Evolutionary conservation across 2,888 invertebrate genomes (phyloP), one percentile per base, ranked within the genome.

Genomic region (Xylocampa areola): DNA sequence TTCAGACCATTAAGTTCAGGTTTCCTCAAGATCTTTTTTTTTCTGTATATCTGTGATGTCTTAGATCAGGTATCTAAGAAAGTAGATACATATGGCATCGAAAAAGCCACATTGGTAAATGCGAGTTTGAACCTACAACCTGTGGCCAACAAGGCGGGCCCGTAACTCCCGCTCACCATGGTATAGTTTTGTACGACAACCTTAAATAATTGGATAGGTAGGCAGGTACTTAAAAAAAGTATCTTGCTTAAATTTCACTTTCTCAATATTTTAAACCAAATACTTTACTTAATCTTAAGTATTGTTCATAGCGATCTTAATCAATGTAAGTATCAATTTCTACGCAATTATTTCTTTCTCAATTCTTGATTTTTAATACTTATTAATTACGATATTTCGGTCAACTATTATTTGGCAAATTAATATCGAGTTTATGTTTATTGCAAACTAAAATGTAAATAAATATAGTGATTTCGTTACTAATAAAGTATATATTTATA

Each of bases 401-500:
- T 14, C 30, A 40, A 21, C 21, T 40, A 32, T 35, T 40, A 40
- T 17, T 19, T 14, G 16, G 21, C 14, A n/a, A n/a, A n/a, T 10
- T 2, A 6, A 25, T 27, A 19, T 40, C 52, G 17, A 4, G 32
- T 33, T 11, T 4, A 14, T 16, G 7, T 44, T 67, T 40, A 49
- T 36, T 35, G 14, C 4, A 21, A 19, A 11, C 29, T 4, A 0
- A 30, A 30, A 30, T 11, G 11, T 30, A 11, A 4, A 23, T 23
- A 23, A 23, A 27, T n/a, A 25, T 8, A 5, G 6, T 47, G 25
- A 1, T n/a, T 37, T 23, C 7, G 37, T 35, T 27, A 33, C 21
- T 60, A 25, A 66, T 66, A 43, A 47, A 51, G 23, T 11, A 11
- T 6, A 45, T 32, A 48, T 43, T 48, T 57, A 4, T 17, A 65